Conservation (phyloP, 2,797 vertebrate species). For the Orestias chungarensis region DNA sequence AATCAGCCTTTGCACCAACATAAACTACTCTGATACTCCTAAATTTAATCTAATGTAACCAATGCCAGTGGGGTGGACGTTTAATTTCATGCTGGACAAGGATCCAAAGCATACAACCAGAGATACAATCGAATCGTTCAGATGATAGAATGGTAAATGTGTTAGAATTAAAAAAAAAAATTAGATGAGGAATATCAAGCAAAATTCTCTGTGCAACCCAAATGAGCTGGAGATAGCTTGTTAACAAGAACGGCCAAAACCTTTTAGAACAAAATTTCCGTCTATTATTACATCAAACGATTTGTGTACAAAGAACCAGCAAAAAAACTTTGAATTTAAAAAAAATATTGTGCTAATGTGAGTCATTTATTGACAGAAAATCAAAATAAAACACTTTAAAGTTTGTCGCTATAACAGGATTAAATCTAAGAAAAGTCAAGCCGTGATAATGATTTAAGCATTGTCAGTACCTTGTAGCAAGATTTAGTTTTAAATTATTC, state of each 20-base stretch:
- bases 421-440: not conserved
- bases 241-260: not conserved
- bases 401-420: not conserved
- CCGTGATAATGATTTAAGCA: not conserved
- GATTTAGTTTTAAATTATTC: not conserved
- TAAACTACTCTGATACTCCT: not conserved
- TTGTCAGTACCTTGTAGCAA: not conserved
- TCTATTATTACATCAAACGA: not conserved
- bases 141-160: not conserved
- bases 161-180: too few relatives aligned
- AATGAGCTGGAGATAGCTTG: not conserved
- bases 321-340: not conserved
- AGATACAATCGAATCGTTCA: not conserved
- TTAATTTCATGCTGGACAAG: not conserved
- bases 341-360: not conserved
- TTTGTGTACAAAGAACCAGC: not conserved
- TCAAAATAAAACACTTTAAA: not conserved
- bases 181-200: too few relatives aligned
- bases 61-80: not conserved
- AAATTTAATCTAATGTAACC: not conserved
- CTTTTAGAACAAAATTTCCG: not conserved
- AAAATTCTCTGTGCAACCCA: not conserved
- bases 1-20: too few relatives aligned
- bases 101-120: not conserved
- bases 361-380: not conserved